Evolutionary conservation across 2,797 vertebrate species (phyloP), one percentile per base, ranked within the genome.

Genomic region (Macropodus opercularis): DNA sequence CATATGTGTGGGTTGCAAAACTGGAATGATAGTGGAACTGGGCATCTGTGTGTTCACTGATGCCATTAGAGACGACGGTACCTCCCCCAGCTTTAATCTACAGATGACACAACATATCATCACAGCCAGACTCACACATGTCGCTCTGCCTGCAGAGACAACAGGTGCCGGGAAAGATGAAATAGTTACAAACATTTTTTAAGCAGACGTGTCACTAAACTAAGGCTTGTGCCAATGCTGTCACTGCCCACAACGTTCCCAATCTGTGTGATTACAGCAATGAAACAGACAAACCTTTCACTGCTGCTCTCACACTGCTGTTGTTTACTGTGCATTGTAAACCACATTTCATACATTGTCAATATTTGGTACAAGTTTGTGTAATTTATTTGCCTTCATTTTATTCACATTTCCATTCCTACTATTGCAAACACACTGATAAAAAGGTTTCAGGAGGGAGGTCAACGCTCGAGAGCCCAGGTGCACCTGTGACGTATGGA

Each of bases 1-100:
- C 83, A 83, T 89, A 85, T 77, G 83, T 87, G 81, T 85, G 80
- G 84, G 86, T 69, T 84, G 81, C 73, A 84, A 84, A 87, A 71
- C 69, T 80, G 84, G 75, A 85, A 81, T 80, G 78, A 72, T 77
- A 81, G 77, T 77, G 75, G 68, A 79, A 72, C 62, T 72, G 80
- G 78, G 54, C 80, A 85, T 85, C 85, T 84, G 81, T 79, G 83
- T 56, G 62, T 77, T 72, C 75, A 79, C 32, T 59, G 75, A 70
- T 80, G 67, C 70, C 79, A 77, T 86, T 77, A 63, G 54, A 63
- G 66, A 69, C 65, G 70, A 72, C 59, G 47, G 62, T 70, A 72
- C 69, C 62, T 67, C 70, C 79, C 53, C 62, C 79, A 74, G 56
- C 48, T 62, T 58, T 69, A 76, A 78, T 82, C 81, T 75, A 71